Percentiles rank a stretch among this genome's conserved stretches.
Conservation (phyloP, 2,888 invertebrate species). For the Drosophila merina region DNA sequence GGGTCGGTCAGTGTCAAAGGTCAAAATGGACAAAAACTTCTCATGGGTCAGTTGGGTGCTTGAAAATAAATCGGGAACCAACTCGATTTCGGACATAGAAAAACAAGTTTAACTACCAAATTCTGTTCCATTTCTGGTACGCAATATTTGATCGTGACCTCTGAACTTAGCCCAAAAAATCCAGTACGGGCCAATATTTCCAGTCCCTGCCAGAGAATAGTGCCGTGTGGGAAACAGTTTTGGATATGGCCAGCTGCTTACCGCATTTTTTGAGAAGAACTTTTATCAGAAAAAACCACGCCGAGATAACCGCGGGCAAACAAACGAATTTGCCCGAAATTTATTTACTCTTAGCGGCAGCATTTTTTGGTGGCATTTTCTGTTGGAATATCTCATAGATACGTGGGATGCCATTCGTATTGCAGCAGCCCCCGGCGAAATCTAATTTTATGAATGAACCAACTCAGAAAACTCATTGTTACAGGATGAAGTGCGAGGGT, state of each 20-base stretch:
- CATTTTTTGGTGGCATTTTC: constrained; percentile 50
- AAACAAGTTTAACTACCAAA: constrained; percentile 66
- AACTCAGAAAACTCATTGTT: constrained; percentile 36
- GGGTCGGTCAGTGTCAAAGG: constrained; percentile 69
- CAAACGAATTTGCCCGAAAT: constrained; percentile 54
- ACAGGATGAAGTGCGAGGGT: constrained; percentile 74
- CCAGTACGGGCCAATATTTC: constrained; percentile 56
- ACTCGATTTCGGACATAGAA: constrained; percentile 42
- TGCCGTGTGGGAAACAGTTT: constrained; percentile 50
- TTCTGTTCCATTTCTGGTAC: constrained; percentile 51
- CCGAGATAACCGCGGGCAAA: constrained; percentile 38
- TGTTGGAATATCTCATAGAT: constrained; percentile 45
- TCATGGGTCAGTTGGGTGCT: constrained; percentile 66
- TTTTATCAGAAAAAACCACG: constrained; percentile 47
- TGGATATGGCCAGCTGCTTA: constrained; percentile 52
- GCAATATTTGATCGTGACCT: constrained; percentile 63
- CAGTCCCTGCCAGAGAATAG: constrained; percentile 24
- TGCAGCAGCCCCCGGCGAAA: constrained; percentile 32
- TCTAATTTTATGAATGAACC: constrained; percentile 73
- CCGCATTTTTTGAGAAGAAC: constrained; percentile 31
- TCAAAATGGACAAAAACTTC: constrained; percentile 77
- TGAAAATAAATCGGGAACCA: constrained; percentile 35
- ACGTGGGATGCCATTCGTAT: constrained; percentile 34
- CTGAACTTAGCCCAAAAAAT: constrained; percentile 62
- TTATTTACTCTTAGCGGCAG: constrained; percentile 74